Evolutionary conservation across 1,140 invertebrate species (phyloP).

Genomic region (Myzus persicae): DNA sequence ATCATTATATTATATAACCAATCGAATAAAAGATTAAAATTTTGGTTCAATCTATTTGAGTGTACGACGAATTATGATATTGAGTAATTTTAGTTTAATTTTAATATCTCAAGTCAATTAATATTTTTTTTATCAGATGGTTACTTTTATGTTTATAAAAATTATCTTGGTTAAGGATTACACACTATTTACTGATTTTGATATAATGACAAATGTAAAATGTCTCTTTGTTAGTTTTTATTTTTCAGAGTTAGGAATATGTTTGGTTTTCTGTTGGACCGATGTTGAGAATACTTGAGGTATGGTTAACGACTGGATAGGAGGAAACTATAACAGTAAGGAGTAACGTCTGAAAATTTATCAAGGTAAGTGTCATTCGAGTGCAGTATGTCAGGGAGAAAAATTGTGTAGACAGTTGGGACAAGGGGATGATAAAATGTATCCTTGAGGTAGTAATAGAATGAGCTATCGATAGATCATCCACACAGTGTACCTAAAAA

Average conservation of each 20-base stretch:
- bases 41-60: background rate
- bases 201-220: no score
- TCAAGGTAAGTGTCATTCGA: background rate
- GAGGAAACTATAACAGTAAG: background rate
- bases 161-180: background rate
- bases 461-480: background rate
- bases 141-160: background rate
- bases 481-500: no score
- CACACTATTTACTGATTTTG: background rate
- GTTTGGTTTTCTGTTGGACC: background rate
- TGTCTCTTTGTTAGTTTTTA: background rate
- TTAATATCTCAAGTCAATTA: background rate
- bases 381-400: background rate
- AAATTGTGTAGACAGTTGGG: background rate
- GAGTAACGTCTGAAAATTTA: background rate
- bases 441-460: background rate
- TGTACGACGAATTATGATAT: background rate
- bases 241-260: background rate
- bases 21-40: background rate
- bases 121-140: background rate
- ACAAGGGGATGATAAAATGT: background rate
- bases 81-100: background rate
- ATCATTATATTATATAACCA: background rate
- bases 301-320: background rate
- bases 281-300: background rate